Conservation (phyloP, 1,140 invertebrate genomes). For the Drosophila melanica region DNA sequence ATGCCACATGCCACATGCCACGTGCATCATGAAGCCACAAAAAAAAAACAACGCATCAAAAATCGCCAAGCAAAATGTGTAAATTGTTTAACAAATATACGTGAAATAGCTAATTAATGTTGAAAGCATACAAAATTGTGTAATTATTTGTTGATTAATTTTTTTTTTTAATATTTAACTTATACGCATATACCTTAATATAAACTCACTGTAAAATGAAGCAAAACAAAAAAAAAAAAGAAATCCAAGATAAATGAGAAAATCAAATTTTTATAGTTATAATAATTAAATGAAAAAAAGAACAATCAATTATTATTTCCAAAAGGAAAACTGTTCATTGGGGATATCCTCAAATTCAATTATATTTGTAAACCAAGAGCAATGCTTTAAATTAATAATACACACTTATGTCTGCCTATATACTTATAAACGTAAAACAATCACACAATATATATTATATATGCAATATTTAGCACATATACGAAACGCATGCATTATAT, state of each 20-base stretch:
- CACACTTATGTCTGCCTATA: conserved; percentile 2
- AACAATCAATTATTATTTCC: neutral
- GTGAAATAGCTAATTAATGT: conserved; percentile 66
- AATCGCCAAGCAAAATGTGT: conserved; percentile 56
- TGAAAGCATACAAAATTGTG: conserved; percentile 31
- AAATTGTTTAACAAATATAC: conserved; percentile 69
- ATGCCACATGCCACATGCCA: conserved; percentile 2
- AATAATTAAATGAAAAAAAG: conserved; percentile 3
- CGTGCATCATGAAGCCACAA: neutral
- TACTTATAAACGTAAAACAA: conserved; percentile 14
- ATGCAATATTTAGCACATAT: conserved; percentile 15
- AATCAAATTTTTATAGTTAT: conserved; percentile 21
- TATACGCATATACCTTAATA: conserved; percentile 36
- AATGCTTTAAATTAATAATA: conserved; percentile 28
- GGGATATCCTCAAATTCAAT: conserved; percentile 29
- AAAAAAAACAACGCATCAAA: conserved; percentile 11
- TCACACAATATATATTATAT: conserved; percentile 4
- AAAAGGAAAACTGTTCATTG: conserved; percentile 15
- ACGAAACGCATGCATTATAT: conserved; percentile 1
- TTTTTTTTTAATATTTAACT: conserved; percentile 25
- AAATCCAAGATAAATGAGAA: neutral
- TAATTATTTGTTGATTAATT: conserved; percentile 47
- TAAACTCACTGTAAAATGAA: conserved; percentile 41
- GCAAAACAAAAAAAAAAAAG: conserved; percentile 11
- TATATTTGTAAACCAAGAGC: conserved; percentile 11